phyloP scores from a whole-genome alignment of 2,797 vertebrate genomes.

The Oceanodroma leucorhoa region DNA sequence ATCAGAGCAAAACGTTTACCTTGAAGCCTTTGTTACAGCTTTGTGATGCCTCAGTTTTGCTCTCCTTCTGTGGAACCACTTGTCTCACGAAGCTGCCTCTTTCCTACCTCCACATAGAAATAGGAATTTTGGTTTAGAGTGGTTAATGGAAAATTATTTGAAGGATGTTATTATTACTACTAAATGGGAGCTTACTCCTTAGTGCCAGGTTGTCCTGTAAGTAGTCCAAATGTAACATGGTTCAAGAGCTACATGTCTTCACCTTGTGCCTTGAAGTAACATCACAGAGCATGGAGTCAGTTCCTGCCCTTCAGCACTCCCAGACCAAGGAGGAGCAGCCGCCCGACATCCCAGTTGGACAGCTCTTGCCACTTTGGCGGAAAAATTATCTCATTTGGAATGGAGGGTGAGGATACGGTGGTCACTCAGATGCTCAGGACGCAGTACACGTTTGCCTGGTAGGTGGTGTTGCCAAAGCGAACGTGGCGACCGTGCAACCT shows the following conservation, averaged over 20 bases:
- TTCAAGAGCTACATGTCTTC: not conserved
- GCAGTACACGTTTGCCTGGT: not conserved
- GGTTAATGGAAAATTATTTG: not conserved
- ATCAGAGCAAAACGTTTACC: not conserved
- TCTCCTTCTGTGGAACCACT: not conserved
- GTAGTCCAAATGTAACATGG: rapidly evolving
- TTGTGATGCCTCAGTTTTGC: not conserved
- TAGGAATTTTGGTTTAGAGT: not conserved
- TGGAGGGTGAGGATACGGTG: not conserved
- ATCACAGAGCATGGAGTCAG: not conserved
- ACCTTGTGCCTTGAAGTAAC: not conserved
- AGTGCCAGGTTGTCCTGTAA: not conserved
- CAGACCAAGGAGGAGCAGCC: not conserved
- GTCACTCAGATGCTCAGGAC: not conserved
- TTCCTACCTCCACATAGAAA: not conserved
- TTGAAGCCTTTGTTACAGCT: not conserved
- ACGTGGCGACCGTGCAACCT: not conserved
- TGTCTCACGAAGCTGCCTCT: not conserved
- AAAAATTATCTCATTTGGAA: not conserved
- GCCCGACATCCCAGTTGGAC: not conserved
- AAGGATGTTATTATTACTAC: not conserved
- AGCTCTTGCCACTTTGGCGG: not conserved
- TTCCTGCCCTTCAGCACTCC: not conserved
- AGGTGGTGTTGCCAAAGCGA: conserved; percentile 10
- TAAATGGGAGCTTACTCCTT: not conserved